Conservation (phyloP, 2,888 invertebrate genomes). For the Dorcus parallelipipedus region DNA sequence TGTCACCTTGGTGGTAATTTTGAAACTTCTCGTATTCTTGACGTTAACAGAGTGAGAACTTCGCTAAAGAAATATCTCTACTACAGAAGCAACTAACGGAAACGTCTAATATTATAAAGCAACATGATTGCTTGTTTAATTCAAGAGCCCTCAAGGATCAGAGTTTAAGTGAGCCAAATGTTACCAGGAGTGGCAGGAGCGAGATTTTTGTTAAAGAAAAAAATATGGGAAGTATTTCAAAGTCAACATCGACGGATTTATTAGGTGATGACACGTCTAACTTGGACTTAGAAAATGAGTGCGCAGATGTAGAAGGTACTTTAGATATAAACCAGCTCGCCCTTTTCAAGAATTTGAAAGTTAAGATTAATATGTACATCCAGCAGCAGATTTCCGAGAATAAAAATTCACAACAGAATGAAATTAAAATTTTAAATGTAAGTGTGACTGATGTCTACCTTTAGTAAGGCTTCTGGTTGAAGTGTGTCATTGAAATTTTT, state of each 20-base stretch:
- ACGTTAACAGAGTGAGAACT: slow-evolving; percentile 61
- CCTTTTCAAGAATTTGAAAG: slow-evolving; percentile 31
- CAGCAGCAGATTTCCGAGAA: slow-evolving; percentile 25
- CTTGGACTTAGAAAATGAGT: slow-evolving; percentile 26
- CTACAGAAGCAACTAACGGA: slow-evolving; percentile 52
- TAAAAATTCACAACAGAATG: slow-evolving; percentile 27
- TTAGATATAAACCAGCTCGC: slow-evolving; percentile 26
- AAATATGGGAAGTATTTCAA: background rate
- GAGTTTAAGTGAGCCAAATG: background rate
- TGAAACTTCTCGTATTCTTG: too few relatives aligned
- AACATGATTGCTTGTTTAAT: slow-evolving; percentile 24
- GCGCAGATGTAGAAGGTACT: slow-evolving; percentile 27
- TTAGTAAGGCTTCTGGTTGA: too few relatives aligned
- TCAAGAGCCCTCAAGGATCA: too few relatives aligned
- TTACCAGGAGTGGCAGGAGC: background rate
- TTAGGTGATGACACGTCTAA: background rate
- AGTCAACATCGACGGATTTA: background rate
- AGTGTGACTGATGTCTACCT: background rate
- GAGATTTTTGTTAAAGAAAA: background rate
- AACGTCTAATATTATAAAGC: slow-evolving; percentile 46
- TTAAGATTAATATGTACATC: slow-evolving; percentile 31
- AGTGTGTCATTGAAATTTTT: too few relatives aligned
- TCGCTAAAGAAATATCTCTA: slow-evolving; percentile 57
- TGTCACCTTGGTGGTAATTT: too few relatives aligned
- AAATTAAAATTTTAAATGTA: slow-evolving; percentile 36